These are phyloP conservation scores for Malurus splendens DNA, from an alignment of 2,797 vertebrate species.

Conservation along the genomic window DNA sequence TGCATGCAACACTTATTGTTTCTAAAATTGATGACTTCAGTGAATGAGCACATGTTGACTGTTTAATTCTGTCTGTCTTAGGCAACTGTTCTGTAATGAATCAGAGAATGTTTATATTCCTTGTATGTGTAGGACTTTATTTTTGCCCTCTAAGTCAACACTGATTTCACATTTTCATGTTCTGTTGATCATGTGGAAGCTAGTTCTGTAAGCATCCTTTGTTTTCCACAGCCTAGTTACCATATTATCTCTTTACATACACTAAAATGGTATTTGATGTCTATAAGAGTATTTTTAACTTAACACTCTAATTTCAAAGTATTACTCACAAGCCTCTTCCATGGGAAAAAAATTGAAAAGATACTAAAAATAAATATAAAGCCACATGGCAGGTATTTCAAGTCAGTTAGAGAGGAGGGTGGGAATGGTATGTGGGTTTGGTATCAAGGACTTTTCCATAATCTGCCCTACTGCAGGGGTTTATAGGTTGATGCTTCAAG, in stretches of 20 bases:
- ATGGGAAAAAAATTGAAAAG: background rate
- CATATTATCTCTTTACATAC: background rate
- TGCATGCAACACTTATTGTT: background rate
- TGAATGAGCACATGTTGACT: background rate
- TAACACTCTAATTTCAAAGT: background rate
- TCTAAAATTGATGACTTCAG: background rate
- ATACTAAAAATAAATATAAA: background rate
- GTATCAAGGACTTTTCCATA: background rate
- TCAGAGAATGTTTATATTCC: background rate
- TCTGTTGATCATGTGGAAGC: background rate
- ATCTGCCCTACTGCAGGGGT: background rate
- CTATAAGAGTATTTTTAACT: background rate
- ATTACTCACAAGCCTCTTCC: background rate
- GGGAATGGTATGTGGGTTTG: background rate
- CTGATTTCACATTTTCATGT: background rate
- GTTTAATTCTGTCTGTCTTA: background rate
- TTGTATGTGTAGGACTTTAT: background rate
- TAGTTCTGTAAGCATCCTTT: background rate
- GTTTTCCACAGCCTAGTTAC: background rate
- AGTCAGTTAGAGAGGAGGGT: background rate
- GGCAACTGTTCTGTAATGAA: background rate
- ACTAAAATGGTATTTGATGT: background rate
- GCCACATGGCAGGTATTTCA: background rate
- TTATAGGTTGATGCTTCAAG: background rate
- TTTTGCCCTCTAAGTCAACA: background rate